phyloP scores from a whole-genome alignment of 1,140 invertebrate species.

The Penaeus japonicus region DNA sequence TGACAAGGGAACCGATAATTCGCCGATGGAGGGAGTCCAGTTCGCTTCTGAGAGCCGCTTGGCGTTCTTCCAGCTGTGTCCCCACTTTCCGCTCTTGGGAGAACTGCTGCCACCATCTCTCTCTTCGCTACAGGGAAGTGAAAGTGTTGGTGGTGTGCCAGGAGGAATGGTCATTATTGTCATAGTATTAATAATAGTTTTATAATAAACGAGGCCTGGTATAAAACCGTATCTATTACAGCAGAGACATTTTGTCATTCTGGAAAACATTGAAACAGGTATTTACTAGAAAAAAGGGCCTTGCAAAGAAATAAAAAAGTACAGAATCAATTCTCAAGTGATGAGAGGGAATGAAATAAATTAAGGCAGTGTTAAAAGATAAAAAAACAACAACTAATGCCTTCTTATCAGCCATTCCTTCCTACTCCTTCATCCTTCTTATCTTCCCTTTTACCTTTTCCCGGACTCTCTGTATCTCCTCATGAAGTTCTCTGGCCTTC shows the following conservation, averaged over 20 bases:
- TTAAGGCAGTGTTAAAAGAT: no score
- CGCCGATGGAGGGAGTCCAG: slow-evolving; percentile 51
- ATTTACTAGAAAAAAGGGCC: no score
- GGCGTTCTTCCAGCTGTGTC: slow-evolving; percentile 49
- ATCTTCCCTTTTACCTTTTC: slow-evolving; percentile 28
- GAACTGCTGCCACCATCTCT: slow-evolving; percentile 47
- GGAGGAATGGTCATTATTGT: no score
- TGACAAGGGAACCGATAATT: slow-evolving; percentile 56
- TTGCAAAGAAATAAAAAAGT: no score
- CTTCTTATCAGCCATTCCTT: not conserved
- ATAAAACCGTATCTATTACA: no score
- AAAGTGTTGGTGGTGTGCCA: not conserved
- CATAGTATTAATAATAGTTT: not conserved
- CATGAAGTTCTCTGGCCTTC: slow-evolving; percentile 47
- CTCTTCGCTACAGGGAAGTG: slow-evolving; percentile 8
- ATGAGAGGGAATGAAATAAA: no score
- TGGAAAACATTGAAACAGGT: no score
- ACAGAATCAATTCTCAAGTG: no score
- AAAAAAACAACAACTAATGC: no score
- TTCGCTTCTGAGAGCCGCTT: slow-evolving; percentile 36
- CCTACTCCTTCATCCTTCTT: not conserved
- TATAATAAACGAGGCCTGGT: not conserved
- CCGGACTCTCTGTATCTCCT: slow-evolving; percentile 26
- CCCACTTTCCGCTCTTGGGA: slow-evolving; percentile 22
- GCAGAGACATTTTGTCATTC: no score